A percentile compares a stretch with the other conserved stretches of the same genome.
Conservation (phyloP, 2,113 vertebrate genomes). For the Hippocampus mohnikei region DNA sequence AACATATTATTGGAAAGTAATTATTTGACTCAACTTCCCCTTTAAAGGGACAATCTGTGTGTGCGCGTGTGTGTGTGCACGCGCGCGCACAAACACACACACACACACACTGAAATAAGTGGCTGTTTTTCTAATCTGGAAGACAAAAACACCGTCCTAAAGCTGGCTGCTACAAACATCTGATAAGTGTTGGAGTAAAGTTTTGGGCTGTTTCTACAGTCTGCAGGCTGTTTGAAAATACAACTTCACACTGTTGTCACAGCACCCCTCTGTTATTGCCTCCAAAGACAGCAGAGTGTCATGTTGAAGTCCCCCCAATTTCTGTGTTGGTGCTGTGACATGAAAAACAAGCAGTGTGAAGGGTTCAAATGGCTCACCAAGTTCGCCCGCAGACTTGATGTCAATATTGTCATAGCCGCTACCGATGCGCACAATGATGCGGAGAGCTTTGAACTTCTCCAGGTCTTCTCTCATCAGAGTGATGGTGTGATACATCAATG, state of each 20-base stretch:
- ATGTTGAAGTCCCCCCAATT: neutral
- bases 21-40: no score
- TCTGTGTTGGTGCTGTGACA: neutral
- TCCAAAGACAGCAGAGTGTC: neutral
- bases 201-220: neutral
- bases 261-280: no score
- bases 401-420: slow-evolving; percentile 99
- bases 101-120: no score
- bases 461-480: slow-evolving; percentile 95
- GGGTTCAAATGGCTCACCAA: slow-evolving; percentile 74
- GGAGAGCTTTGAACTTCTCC: slow-evolving; percentile 98
- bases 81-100: no score
- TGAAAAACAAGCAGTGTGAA: neutral
- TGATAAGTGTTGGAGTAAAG: neutral
- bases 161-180: no score
- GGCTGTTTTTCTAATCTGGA: no score
- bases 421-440: slow-evolving; percentile 96
- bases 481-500: slow-evolving; percentile 99
- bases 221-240: neutral
- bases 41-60: no score
- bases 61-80: no score
- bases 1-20: no score
- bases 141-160: no score
- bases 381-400: slow-evolving; percentile 95
- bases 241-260: neutral